Percentiles rank a stretch among this genome's conserved stretches.
These are phyloP conservation scores for Cyanoliseus patagonus DNA, from an alignment of 2,113 vertebrate genomes.

Conservation along the genomic window DNA sequence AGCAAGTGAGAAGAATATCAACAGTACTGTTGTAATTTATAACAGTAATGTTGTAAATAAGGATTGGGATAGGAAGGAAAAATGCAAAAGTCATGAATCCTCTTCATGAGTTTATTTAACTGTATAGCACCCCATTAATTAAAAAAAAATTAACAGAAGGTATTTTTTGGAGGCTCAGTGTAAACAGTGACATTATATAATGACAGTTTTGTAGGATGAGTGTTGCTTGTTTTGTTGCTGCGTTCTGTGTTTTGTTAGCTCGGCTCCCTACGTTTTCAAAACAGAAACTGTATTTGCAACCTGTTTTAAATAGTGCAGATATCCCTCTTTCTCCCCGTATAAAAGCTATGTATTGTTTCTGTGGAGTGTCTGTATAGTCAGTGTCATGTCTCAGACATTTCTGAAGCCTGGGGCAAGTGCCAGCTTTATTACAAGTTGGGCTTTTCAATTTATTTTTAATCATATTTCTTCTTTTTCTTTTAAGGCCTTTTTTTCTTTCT, in stretches of 20 bases:
- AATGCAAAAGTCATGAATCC: neutral
- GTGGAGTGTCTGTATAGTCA: neutral
- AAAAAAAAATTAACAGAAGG: constrained; percentile 57
- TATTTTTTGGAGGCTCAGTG: constrained; percentile 19
- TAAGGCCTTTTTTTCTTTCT: neutral
- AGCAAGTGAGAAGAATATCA: constrained; percentile 29
- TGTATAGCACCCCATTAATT: constrained; percentile 51
- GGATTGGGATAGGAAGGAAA: constrained; percentile 5
- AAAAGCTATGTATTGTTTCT: constrained; percentile 9
- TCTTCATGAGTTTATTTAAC: constrained; percentile 42
- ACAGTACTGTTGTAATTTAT: neutral
- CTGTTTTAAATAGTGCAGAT: constrained; percentile 38
- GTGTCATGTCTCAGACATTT: constrained; percentile 11
- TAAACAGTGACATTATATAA: constrained; percentile 20
- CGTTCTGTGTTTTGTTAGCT: constrained; percentile 32
- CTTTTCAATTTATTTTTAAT: constrained; percentile 77
- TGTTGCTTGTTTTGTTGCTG: constrained; percentile 53
- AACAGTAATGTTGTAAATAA: constrained; percentile 7
- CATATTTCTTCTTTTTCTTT: constrained; percentile 71
- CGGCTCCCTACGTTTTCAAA: neutral
- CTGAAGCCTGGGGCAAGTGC: constrained; percentile 81
- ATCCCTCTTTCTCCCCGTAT: neutral
- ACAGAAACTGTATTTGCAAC: constrained; percentile 2
- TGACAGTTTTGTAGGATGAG: constrained; percentile 34
- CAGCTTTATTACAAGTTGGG: constrained; percentile 88